phyloP scores from a whole-genome alignment of 2,113 vertebrate species.

The Camelus dromedarius region DNA sequence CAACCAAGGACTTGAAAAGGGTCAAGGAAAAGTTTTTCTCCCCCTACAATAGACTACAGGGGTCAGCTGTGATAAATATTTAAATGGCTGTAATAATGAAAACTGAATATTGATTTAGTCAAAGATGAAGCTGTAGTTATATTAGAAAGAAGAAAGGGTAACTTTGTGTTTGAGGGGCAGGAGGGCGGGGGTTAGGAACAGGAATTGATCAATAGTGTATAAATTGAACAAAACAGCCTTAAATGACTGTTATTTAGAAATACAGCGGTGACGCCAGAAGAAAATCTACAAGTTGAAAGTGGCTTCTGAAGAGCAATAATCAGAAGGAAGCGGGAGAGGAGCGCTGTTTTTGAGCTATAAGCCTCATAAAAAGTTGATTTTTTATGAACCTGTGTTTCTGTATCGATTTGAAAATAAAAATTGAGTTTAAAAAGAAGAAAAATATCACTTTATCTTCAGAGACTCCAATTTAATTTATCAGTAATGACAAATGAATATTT shows the following conservation, averaged over 20 bases:
- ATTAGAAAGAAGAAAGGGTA: background rate
- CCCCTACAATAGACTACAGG: background rate
- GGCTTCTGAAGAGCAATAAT: constrained; percentile 16
- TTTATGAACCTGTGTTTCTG: background rate
- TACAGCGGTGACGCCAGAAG: background rate
- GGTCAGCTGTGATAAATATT: background rate
- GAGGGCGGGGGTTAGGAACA: background rate
- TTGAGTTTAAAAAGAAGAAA: background rate
- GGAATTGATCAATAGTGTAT: background rate
- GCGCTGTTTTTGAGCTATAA: background rate
- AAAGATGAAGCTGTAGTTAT: background rate
- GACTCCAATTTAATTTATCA: constrained; percentile 25
- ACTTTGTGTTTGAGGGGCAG: background rate
- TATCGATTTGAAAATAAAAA: constrained; percentile 32
- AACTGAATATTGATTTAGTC: background rate
- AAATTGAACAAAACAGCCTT: background rate
- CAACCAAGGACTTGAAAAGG: background rate
- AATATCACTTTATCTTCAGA: constrained; percentile 14
- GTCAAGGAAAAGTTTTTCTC: background rate
- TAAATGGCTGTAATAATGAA: background rate
- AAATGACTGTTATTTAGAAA: background rate
- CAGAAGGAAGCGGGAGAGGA: background rate
- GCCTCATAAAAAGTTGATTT: background rate
- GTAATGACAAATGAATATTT: background rate
- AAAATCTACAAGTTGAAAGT: background rate